These are phyloP conservation scores for Cricetomys ansorgei DNA, from an alignment of 2,113 vertebrate species.

Conservation along the genomic window DNA sequence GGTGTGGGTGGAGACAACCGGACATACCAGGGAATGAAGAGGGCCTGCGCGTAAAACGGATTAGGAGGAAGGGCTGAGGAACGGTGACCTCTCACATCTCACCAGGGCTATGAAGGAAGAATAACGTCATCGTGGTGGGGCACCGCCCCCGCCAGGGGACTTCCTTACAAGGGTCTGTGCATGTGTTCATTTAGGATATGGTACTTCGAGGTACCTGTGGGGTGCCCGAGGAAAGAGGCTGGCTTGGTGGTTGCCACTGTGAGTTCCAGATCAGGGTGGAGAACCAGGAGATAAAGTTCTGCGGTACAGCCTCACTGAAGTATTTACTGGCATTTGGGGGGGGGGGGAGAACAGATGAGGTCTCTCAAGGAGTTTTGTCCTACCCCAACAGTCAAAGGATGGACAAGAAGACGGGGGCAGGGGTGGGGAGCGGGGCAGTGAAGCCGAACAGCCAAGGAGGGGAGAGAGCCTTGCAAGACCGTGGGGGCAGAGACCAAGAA, in stretches of 20 bases:
- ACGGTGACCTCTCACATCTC: background rate
- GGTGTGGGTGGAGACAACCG: background rate
- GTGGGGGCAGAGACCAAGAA: background rate
- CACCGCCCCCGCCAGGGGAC: accelerated
- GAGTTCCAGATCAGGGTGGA: background rate
- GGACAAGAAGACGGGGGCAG: background rate
- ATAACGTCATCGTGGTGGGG: background rate
- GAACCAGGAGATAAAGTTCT: background rate
- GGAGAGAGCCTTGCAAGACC: background rate
- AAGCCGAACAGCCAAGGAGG: background rate
- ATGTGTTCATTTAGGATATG: too few species aligned
- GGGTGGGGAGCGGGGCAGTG: too few species aligned
- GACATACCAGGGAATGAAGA: background rate
- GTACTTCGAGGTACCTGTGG: background rate
- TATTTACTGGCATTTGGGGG: background rate
- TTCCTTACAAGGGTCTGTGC: background rate
- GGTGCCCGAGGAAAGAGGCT: background rate
- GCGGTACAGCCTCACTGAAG: background rate
- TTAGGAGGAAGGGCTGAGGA: background rate
- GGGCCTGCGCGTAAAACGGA: too few species aligned
- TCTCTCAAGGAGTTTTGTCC: background rate
- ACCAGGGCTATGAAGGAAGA: background rate
- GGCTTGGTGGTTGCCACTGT: background rate
- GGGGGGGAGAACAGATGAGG: too few species aligned
- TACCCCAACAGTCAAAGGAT: background rate